These are phyloP conservation scores for Trididemnum nubilum DNA, from an alignment of 23 tunicate genomes.

Conservation along the genomic window DNA sequence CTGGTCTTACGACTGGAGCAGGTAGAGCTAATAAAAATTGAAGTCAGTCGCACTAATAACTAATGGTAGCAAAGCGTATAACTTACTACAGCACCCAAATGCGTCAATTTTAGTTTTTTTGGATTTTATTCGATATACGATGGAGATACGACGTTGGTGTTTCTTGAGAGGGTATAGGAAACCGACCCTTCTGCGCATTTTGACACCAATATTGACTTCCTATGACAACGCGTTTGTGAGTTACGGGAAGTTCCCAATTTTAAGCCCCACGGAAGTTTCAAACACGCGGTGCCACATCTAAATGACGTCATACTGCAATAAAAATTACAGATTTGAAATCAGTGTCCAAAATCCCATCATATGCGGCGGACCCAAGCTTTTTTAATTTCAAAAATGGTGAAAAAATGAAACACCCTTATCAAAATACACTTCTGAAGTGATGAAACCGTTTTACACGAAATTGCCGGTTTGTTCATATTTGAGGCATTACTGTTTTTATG, in stretches of 20 bases:
- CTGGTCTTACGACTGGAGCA: too few species aligned
- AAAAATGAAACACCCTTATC: neutral
- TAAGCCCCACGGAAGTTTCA: neutral
- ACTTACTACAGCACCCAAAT: too few species aligned
- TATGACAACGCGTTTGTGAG: neutral
- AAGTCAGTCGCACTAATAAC: too few species aligned
- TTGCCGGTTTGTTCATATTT: too few species aligned
- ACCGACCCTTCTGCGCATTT: slow-evolving; percentile 4
- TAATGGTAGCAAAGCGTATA: too few species aligned
- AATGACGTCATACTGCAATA: neutral
- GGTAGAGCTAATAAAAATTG: too few species aligned
- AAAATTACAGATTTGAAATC: neutral
- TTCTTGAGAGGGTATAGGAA: neutral
- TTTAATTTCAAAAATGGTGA: neutral
- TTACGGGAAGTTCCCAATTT: neutral
- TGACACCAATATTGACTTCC: neutral
- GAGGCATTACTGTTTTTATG: too few species aligned
- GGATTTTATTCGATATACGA: neutral
- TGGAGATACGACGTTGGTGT: neutral
- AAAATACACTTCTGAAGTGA: too few species aligned
- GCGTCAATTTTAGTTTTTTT: too few species aligned
- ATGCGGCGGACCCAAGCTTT: neutral
- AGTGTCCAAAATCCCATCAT: neutral
- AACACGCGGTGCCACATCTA: neutral
- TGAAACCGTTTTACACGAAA: too few species aligned